Conservation (phyloP, 2,113 vertebrate species). For the Etheostoma spectabile region DNA sequence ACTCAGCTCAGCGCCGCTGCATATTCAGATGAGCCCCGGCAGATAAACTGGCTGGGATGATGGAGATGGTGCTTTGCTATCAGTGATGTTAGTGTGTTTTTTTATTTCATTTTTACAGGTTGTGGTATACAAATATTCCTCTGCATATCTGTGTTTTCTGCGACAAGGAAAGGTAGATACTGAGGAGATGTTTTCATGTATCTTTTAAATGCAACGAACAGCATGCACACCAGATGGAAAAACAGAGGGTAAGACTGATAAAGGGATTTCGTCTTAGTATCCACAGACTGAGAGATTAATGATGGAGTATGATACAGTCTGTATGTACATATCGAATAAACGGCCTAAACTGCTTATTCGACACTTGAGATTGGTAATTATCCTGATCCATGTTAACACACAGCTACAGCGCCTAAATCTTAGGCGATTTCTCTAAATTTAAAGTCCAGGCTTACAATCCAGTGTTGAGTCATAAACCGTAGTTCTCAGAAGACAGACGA, state of each 20-base stretch:
- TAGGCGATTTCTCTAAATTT: neutral
- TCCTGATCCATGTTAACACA: neutral
- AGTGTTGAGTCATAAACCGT: neutral
- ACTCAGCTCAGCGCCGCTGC: conserved; percentile 48
- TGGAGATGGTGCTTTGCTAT: conserved; percentile 60
- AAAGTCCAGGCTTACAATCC: neutral
- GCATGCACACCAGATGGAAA: neutral
- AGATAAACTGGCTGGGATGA: conserved; percentile 64
- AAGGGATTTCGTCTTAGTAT: conserved; percentile 6
- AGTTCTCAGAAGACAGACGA: neutral
- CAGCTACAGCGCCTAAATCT: neutral
- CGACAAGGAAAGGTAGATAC: conserved; percentile 20
- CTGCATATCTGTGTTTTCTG: conserved; percentile 43
- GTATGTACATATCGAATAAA: conserved; percentile 15
- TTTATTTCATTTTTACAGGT: neutral
- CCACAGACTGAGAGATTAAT: conserved; percentile 28
- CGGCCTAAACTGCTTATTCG: neutral
- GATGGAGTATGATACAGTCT: neutral
- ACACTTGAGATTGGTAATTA: conserved; percentile 18
- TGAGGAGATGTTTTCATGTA: conserved; percentile 23
- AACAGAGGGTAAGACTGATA: conserved; percentile 40
- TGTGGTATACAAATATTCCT: conserved; percentile 25
- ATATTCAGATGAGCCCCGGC: conserved; percentile 71
- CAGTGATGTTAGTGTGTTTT: conserved; percentile 40
- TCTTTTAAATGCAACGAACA: conserved; percentile 18